Evolutionary conservation across 2,888 invertebrate genomes (phyloP).

Genomic region (Crossocerus cetratus): DNA sequence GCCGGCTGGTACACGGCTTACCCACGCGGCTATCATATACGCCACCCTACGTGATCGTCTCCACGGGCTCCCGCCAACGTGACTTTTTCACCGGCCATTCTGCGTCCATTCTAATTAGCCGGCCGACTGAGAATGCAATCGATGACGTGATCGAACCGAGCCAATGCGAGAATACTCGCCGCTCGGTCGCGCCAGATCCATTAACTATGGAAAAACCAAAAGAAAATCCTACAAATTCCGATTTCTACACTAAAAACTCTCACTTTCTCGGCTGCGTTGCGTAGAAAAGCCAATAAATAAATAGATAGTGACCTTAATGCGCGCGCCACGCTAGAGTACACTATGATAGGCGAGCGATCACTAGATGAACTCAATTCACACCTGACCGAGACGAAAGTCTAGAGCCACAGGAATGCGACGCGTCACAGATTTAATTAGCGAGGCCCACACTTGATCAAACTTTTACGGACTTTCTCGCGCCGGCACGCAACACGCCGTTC

Average conservation of each 20-base stretch:
- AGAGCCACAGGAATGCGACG: neutral
- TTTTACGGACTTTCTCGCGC: neutral
- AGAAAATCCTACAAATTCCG: no score
- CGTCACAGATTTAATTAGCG: neutral
- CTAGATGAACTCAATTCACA: neutral
- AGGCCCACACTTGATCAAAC: neutral
- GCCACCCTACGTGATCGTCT: slow-evolving; percentile 23
- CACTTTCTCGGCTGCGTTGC: no score
- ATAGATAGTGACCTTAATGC: no score
- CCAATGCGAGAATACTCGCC: no score
- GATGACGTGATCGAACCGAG: neutral
- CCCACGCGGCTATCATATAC: slow-evolving; percentile 20
- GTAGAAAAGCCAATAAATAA: no score
- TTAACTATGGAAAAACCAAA: neutral
- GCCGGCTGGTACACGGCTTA: slow-evolving; percentile 17
- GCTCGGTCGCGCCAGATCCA: neutral
- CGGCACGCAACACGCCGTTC: no score
- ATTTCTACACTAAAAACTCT: no score
- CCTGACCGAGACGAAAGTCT: neutral
- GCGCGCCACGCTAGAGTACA: no score
- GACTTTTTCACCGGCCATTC: neutral
- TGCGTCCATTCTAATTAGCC: neutral
- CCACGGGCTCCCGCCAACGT: slow-evolving; percentile 8
- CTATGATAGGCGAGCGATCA: no score
- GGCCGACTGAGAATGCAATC: neutral